Conservation (phyloP, 2,888 invertebrate genomes). For the Aphodius sticticus region DNA sequence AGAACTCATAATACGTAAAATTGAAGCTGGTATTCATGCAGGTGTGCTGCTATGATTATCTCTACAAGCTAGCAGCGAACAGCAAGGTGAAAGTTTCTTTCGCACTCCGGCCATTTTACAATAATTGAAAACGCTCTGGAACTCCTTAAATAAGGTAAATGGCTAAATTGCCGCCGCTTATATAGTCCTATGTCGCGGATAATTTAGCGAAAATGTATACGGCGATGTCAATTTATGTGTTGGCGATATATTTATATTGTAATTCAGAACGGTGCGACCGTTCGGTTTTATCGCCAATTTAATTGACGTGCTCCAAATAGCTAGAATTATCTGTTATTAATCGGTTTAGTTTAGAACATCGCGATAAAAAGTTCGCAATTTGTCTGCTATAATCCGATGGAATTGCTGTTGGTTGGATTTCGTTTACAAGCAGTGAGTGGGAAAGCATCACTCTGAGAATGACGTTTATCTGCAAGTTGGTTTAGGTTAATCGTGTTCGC, state of each 20-base stretch:
- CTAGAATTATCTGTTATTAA: background rate
- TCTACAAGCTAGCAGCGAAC: background rate
- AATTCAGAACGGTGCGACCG: background rate
- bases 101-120: background rate
- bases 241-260: background rate
- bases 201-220: constrained; percentile 4
- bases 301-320: constrained; percentile 4
- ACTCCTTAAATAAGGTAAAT: constrained; percentile 4
- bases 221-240: constrained; percentile 4
- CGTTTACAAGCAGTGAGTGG: too few species aligned
- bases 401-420: background rate
- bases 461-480: background rate
- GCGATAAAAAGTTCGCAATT: background rate
- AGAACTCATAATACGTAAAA: background rate
- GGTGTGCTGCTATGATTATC: background rate
- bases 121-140: background rate
- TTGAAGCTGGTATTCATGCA: background rate
- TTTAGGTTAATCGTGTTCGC: too few species aligned
- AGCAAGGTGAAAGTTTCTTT: background rate
- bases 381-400: background rate
- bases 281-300: background rate
- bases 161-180: background rate
- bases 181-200: background rate
- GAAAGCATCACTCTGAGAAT: too few species aligned
- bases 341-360: background rate